These are phyloP conservation scores for Heteromormyrus szaboi DNA, from an alignment of 2,797 vertebrate species.

Conservation along the genomic window DNA sequence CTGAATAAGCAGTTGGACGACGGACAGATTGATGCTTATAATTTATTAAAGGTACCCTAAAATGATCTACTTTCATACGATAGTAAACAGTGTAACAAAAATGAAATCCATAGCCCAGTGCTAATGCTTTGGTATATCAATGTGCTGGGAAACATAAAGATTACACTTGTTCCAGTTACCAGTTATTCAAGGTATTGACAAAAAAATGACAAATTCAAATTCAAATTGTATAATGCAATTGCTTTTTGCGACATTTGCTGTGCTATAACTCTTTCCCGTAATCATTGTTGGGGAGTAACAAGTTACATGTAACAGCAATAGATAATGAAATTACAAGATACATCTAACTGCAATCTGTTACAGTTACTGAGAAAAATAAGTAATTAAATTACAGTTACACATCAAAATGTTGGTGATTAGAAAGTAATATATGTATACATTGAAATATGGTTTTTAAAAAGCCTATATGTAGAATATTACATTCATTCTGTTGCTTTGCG, in stretches of 20 bases:
- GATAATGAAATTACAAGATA: not conserved
- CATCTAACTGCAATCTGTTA: not conserved
- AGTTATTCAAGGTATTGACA: not conserved
- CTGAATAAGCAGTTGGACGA: not conserved
- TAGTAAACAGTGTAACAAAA: not conserved
- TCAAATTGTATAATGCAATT: not conserved
- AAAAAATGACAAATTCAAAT: not conserved
- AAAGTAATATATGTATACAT: not conserved
- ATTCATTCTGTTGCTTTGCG: not conserved
- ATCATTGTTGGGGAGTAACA: not conserved
- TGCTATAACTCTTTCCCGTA: not conserved
- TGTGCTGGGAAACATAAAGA: not conserved
- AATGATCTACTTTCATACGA: not conserved
- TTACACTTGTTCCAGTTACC: not conserved
- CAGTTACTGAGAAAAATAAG: not conserved
- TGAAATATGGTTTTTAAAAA: not conserved
- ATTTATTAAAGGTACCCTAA: not conserved
- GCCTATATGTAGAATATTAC: not conserved
- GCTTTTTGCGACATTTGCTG: not conserved
- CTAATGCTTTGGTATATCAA: not conserved
- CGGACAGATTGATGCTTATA: not conserved
- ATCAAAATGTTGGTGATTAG: not conserved
- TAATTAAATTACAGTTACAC: not conserved
- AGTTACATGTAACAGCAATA: not conserved
- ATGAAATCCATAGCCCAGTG: not conserved